These are phyloP conservation scores for Venustaconcha ellipsiformis DNA, from an alignment of 1,140 invertebrate genomes.

Conservation along the genomic window DNA sequence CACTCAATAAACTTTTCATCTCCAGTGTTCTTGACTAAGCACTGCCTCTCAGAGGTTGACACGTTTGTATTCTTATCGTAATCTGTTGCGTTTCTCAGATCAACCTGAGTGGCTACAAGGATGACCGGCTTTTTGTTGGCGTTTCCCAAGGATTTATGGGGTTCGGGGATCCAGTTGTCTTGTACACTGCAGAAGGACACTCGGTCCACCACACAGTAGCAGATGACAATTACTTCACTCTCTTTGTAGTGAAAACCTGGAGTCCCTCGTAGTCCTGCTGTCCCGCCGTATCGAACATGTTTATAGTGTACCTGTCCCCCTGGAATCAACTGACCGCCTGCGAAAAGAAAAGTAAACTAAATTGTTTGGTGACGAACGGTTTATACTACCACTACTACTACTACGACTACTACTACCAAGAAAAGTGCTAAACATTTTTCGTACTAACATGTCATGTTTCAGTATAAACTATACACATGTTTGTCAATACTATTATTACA, in stretches of 20 bases:
- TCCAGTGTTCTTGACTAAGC: slow-evolving; percentile 77
- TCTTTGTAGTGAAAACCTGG: slow-evolving; percentile 20
- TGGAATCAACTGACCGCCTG: slow-evolving; percentile 8
- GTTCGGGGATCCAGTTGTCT: slow-evolving; percentile 79
- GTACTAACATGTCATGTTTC: too few species aligned
- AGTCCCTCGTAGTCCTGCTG: too few species aligned
- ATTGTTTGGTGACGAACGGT: neutral
- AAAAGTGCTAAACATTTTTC: too few species aligned
- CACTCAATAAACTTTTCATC: slow-evolving; percentile 93
- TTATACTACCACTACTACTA: slow-evolving; percentile 6
- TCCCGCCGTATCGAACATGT: slow-evolving; percentile 25
- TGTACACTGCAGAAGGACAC: slow-evolving; percentile 98
- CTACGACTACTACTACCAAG: neutral
- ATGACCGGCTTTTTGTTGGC: slow-evolving; percentile 80
- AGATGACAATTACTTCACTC: slow-evolving; percentile 95
- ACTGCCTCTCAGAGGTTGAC: slow-evolving; percentile 79
- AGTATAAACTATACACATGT: too few species aligned
- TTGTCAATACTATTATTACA: too few species aligned
- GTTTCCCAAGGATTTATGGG: slow-evolving; percentile 64
- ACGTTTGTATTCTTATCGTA: slow-evolving; percentile 77
- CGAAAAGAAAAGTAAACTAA: slow-evolving; percentile 4
- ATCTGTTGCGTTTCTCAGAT: slow-evolving; percentile 71
- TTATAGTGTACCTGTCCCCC: slow-evolving; percentile 18
- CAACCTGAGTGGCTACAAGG: slow-evolving; percentile 75
- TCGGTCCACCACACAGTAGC: slow-evolving; percentile 98